These are phyloP conservation scores for Melieria picta DNA, from an alignment of 2,888 invertebrate species.

Conservation along the genomic window DNA sequence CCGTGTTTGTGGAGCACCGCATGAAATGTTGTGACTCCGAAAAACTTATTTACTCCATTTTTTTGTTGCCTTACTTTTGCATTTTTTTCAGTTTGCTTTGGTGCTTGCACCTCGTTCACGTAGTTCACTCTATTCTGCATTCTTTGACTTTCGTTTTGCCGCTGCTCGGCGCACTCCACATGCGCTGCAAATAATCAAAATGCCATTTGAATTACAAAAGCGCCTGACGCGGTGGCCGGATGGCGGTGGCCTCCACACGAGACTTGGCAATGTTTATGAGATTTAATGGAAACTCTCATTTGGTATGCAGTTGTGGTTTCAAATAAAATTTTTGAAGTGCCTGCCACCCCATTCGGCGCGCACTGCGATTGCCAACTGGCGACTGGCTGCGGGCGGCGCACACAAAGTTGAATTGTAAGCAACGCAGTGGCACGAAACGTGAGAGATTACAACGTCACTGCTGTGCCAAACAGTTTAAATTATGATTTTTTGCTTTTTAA, in stretches of 20 bases:
- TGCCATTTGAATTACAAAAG: constrained; percentile 14
- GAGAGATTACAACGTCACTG: constrained; percentile 21
- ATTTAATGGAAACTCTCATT: constrained; percentile 16
- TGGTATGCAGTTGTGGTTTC: constrained; percentile 30
- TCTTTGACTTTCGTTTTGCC: background rate
- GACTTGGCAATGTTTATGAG: background rate
- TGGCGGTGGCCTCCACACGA: constrained; percentile 12
- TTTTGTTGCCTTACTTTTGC: too few species aligned
- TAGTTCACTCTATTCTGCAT: background rate
- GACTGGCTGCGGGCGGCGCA: too few species aligned
- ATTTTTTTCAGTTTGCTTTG: too few species aligned
- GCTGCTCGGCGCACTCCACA: background rate
- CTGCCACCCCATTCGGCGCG: background rate
- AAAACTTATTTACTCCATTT: too few species aligned
- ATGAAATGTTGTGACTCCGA: background rate
- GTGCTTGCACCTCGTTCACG: too few species aligned
- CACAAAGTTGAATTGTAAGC: background rate
- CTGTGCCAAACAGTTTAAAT: constrained; percentile 20
- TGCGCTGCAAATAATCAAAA: constrained; percentile 24
- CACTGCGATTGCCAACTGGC: too few species aligned
- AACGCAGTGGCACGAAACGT: constrained; percentile 9
- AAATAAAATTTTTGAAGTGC: constrained; percentile 25
- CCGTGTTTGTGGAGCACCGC: background rate
- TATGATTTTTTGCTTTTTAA: constrained; percentile 6
- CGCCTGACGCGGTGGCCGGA: background rate